Conservation (phyloP, 2,113 vertebrate genomes). For the Gopherus flavomarginatus region DNA sequence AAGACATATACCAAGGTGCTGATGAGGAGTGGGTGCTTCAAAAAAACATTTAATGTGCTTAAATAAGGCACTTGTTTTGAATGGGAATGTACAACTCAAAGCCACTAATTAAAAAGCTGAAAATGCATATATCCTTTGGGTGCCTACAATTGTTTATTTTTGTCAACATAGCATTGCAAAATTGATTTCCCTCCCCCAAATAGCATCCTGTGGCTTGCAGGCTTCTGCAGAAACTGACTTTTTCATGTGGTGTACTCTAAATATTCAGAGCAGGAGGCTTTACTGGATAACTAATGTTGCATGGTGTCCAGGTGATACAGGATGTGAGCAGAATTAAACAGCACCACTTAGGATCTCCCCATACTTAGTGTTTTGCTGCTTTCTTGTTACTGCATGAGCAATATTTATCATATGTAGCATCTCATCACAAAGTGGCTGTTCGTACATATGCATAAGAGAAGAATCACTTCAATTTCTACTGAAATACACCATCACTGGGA, state of each 20-base stretch:
- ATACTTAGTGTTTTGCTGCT: rapidly evolving
- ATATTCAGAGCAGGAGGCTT: background rate
- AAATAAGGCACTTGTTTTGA: constrained; percentile 34
- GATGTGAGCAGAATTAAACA: background rate
- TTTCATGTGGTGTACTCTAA: background rate
- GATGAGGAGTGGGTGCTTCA: background rate
- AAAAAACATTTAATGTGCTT: constrained; percentile 24
- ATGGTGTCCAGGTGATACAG: background rate
- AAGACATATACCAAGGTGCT: background rate
- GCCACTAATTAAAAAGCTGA: constrained; percentile 12
- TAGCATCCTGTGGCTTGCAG: background rate
- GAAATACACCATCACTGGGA: background rate
- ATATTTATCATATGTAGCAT: background rate
- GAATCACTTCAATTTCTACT: background rate
- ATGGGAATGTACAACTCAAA: background rate
- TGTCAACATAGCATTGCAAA: background rate
- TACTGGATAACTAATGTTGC: background rate
- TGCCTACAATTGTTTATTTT: background rate
- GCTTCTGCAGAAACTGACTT: background rate
- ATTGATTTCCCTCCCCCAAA: background rate
- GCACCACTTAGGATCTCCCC: background rate
- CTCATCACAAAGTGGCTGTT: background rate
- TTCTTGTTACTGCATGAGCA: background rate
- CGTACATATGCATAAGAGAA: background rate
- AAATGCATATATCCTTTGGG: background rate